These are phyloP conservation scores for Pitta sordida DNA, from an alignment of 2,113 vertebrate genomes.

Conservation along the genomic window DNA sequence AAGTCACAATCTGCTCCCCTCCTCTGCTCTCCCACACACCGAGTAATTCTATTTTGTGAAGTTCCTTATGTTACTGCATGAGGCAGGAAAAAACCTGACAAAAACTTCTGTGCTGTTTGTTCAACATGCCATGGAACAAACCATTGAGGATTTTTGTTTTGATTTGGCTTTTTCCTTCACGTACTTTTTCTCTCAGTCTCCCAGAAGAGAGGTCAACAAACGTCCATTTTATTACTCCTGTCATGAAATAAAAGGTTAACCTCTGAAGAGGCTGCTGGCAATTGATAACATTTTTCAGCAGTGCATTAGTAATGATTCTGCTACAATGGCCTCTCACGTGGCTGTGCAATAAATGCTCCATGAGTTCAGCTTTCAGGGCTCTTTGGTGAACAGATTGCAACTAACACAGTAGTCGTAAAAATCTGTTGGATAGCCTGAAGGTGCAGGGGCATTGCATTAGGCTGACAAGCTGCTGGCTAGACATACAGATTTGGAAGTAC, in stretches of 20 bases:
- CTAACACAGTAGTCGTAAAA: slow-evolving; percentile 4
- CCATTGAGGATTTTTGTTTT: neutral
- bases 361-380: neutral
- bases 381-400: slow-evolving; percentile 15
- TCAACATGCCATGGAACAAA: neutral
- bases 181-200: neutral
- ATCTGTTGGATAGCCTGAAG: neutral
- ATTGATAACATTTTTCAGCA: neutral
- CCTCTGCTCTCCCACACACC: slow-evolving; percentile 15
- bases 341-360: neutral
- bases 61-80: neutral
- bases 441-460: slow-evolving; percentile 8
- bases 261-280: neutral
- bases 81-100: neutral
- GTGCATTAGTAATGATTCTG: neutral
- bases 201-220: neutral
- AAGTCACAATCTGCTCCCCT: slow-evolving; percentile 56
- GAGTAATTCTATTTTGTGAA: slow-evolving; percentile 16
- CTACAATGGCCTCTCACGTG: neutral
- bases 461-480: slow-evolving; percentile 1
- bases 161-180: neutral
- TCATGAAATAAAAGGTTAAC: slow-evolving; percentile 8
- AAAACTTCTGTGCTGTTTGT: neutral
- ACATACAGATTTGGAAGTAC: neutral
- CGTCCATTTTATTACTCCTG: neutral